Evolutionary conservation across 1,140 invertebrate species (phyloP).

Genomic region (Drosophila punjabiensis): DNA sequence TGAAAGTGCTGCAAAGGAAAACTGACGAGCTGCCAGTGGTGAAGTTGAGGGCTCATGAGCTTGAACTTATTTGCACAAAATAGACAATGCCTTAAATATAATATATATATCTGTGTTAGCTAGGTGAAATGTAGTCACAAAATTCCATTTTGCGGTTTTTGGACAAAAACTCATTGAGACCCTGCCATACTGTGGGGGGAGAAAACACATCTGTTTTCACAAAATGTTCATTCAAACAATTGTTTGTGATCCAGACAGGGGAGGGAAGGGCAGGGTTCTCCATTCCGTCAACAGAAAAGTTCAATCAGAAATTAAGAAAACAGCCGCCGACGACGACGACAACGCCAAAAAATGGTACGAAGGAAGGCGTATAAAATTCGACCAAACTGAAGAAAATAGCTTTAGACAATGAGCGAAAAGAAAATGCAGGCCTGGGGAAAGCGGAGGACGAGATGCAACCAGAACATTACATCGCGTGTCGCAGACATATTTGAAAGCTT

Average conservation of each 20-base stretch:
- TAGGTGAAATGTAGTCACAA: slow-evolving; percentile 41
- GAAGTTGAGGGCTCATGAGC: slow-evolving; percentile 57
- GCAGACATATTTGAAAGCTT: slow-evolving; percentile 76
- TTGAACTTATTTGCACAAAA: slow-evolving; percentile 78
- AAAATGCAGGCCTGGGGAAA: slow-evolving; percentile 10
- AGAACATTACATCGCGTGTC: slow-evolving; percentile 74
- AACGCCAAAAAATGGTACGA: slow-evolving; percentile 63
- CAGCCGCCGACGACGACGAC: slow-evolving; percentile 55
- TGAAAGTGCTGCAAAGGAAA: slow-evolving; percentile 75
- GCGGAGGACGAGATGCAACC: slow-evolving; percentile 19
- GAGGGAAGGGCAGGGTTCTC: slow-evolving; percentile 35
- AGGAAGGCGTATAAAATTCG: slow-evolving; percentile 62
- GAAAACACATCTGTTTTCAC: slow-evolving; percentile 75
- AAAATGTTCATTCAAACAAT: slow-evolving; percentile 72
- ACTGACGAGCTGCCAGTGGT: slow-evolving; percentile 66
- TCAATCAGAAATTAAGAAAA: slow-evolving; percentile 84
- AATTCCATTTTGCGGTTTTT: slow-evolving; percentile 56
- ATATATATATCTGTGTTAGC: slow-evolving; percentile 18
- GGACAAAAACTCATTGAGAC: slow-evolving; percentile 57
- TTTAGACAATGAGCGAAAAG: slow-evolving; percentile 65
- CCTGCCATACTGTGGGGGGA: slow-evolving; percentile 40
- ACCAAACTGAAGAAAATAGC: slow-evolving; percentile 55
- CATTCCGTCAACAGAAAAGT: slow-evolving; percentile 81
- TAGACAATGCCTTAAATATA: slow-evolving; percentile 54
- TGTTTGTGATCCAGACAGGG: slow-evolving; percentile 60